Percentiles rank a stretch among this genome's conserved stretches.
These are phyloP conservation scores for Mantis religiosa DNA, from an alignment of 2,888 invertebrate genomes.

Conservation along the genomic window DNA sequence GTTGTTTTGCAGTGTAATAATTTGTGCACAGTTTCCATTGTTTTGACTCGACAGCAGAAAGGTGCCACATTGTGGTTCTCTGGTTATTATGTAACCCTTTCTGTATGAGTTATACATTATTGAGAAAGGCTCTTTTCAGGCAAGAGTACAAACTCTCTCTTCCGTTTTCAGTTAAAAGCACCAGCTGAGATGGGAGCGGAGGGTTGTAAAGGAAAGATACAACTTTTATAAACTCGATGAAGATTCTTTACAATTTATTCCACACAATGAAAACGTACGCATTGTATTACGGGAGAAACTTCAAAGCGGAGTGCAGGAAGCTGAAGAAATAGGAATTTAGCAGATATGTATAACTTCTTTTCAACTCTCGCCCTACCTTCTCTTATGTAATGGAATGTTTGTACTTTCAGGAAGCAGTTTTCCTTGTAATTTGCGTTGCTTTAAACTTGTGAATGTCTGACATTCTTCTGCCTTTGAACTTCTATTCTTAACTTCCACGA, in stretches of 20 bases:
- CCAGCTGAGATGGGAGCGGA: too few species aligned
- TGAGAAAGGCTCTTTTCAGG: not conserved
- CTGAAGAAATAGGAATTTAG: not conserved
- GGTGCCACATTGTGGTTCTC: not conserved
- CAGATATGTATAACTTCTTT: not conserved
- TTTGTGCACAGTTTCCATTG: not conserved
- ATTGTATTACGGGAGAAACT: not conserved
- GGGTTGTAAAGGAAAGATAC: not conserved
- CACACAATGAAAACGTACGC: slow-evolving; percentile 1
- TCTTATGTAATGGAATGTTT: not conserved
- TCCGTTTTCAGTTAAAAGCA: not conserved
- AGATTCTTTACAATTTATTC: not conserved
- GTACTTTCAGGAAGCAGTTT: not conserved
- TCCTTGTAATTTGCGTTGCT: not conserved
- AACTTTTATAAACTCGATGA: slow-evolving; percentile 6
- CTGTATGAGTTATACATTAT: not conserved
- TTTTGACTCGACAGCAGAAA: not conserved
- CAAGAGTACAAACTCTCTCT: not conserved
- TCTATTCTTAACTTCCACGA: not conserved
- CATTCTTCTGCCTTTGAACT: not conserved
- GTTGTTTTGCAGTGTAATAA: not conserved
- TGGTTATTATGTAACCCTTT: not conserved
- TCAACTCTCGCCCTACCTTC: not conserved
- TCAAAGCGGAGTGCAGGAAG: not conserved
- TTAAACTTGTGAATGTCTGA: not conserved